A percentile compares a stretch with the other conserved stretches of the same genome.
These are phyloP conservation scores for Remorina albescens DNA, from an alignment of 2,797 vertebrate genomes.

Conservation along the genomic window DNA sequence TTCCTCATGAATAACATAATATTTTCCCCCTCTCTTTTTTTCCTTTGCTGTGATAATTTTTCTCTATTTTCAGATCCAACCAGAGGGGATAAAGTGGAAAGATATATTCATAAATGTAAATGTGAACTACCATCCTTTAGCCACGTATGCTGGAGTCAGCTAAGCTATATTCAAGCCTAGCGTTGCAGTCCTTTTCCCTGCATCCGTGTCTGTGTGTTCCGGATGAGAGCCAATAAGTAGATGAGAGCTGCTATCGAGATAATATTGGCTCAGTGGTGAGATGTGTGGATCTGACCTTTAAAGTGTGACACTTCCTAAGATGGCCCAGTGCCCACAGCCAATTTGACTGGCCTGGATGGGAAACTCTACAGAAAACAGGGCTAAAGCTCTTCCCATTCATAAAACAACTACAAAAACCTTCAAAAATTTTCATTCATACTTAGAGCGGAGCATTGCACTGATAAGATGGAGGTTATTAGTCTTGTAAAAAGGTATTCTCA, in stretches of 20 bases:
- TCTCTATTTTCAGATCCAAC: constrained; percentile 80
- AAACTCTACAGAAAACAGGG: constrained; percentile 48
- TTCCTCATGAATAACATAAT: constrained; percentile 84
- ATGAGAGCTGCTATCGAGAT: constrained; percentile 61
- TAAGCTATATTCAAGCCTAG: constrained; percentile 59
- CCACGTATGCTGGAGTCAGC: constrained; percentile 56
- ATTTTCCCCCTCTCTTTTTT: constrained; percentile 41
- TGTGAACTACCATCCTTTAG: constrained; percentile 75
- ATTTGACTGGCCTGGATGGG: constrained; percentile 57
- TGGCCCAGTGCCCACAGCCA: constrained; percentile 75
- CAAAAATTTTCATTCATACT: constrained; percentile 44
- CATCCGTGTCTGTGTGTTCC: constrained; percentile 52
- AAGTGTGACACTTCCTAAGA: constrained; percentile 75
- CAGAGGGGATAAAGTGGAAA: constrained; percentile 76
- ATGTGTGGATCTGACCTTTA: constrained; percentile 82
- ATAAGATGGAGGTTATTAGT: constrained; percentile 52
- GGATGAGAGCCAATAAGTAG: constrained; percentile 72
- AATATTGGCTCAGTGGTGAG: constrained; percentile 74
- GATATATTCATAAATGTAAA: constrained; percentile 86
- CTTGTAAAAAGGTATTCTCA: constrained; percentile 48
- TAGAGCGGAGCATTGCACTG: constrained; percentile 23
- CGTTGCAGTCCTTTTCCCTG: constrained; percentile 62
- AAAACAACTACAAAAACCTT: constrained; percentile 41
- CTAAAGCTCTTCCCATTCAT: constrained; percentile 53
- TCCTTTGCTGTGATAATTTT: constrained; percentile 66